Evolutionary conservation across 2,888 invertebrate species (phyloP), one percentile per base, ranked within the genome.

Genomic region (Pheosia tremula): DNA sequence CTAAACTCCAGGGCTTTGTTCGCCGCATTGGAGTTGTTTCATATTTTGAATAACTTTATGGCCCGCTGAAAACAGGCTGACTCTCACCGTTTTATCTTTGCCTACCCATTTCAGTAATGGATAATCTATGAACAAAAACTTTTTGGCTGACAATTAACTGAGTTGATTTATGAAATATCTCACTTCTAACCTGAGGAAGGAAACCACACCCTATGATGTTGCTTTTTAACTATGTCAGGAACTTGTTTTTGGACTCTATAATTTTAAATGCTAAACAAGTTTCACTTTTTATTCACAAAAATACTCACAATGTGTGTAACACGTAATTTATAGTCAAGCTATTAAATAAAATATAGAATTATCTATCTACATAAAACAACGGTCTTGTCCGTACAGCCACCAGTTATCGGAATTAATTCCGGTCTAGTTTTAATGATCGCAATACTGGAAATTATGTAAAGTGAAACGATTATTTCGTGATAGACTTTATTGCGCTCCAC

Each of bases 1-100:
- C 82, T 81, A 82, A 77, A 79, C 77, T 77, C 71, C 74, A 71
- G 74, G 71, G 75, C 83, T 83, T 86, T 86, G 84, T 85, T 79
- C 72, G 71, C 67, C 66, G 67, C 72, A 69, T 69, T 73, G 72
- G 78, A 81, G 77, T 81, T 81, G 80, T 82, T 87, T 81, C 79
- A 79, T 78, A 80, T 80, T 77, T 85, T 80, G 77, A 78, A 61
- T 67, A 59, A 64, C 60, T 67, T 71, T 61, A 72, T 68, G 57
- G 52, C 49, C 61, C 58, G 50, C 55, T 52, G 60, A 64, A 61
- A 53, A 60, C 43, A 1, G 11, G 11, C 56, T 8, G 55, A 6
- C 55, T 59, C 55, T 58, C 47, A 38, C 63, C 37, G 43, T 61
- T 7, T 45, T 37, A 37, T 57, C 56, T 38, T 11, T 24, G 8